Evolutionary conservation across 2,797 vertebrate genomes (phyloP).

Genomic region (Coccyzus lansbergi): DNA sequence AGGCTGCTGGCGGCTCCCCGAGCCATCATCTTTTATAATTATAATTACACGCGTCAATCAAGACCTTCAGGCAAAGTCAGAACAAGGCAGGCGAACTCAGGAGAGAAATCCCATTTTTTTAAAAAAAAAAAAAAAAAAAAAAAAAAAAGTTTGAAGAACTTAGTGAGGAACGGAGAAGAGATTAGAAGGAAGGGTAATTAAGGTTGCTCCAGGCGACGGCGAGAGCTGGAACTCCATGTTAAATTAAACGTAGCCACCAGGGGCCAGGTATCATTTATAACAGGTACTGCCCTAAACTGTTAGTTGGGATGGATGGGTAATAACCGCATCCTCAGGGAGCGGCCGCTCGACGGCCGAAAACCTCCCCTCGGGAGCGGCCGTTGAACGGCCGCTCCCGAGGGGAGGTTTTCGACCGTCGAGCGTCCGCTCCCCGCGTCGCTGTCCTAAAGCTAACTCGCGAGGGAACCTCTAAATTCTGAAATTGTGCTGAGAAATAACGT

Average conservation of each 20-base stretch:
- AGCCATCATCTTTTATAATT: conserved; percentile 76
- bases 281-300: conserved; percentile 38
- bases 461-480: background rate
- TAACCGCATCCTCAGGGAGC: conserved; percentile 3
- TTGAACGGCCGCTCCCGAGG: too few relatives aligned
- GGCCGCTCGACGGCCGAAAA: background rate
- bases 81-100: conserved; percentile 62
- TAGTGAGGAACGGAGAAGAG: conserved; percentile 33
- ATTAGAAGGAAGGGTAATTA: conserved; percentile 66
- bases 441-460: background rate
- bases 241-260: conserved; percentile 58
- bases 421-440: background rate
- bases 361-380: too few relatives aligned
- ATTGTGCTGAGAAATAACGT: background rate
- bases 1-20: conserved; percentile 75
- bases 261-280: conserved; percentile 55
- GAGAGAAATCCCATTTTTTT: conserved; percentile 43
- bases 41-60: conserved; percentile 77
- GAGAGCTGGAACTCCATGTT: conserved; percentile 47
- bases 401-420: background rate
- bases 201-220: conserved; percentile 61
- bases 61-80: conserved; percentile 73
- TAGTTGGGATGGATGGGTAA: conserved; percentile 28
- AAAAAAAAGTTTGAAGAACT: conserved; percentile 52
- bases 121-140: too few relatives aligned